Conservation (phyloP, 2,888 invertebrate genomes). For the Hoplodrina blanda region DNA sequence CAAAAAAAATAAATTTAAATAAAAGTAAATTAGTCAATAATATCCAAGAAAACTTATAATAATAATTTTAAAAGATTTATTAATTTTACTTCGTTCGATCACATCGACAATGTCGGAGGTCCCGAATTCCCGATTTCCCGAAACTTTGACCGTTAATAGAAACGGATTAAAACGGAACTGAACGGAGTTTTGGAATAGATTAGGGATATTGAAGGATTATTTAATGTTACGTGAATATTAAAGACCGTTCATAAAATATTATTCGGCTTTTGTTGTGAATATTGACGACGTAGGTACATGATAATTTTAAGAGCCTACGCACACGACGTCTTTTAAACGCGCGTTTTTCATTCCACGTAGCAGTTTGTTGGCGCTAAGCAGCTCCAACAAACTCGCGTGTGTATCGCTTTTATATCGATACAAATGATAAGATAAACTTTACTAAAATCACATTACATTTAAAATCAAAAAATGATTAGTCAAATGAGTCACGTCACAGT, state of each 20-base stretch:
- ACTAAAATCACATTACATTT: no score
- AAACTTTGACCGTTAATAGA: conserved; percentile 51
- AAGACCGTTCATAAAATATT: background rate
- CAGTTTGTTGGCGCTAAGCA: no score
- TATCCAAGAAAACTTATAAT: background rate
- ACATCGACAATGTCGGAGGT: conserved; percentile 18
- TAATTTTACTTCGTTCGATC: conserved; percentile 16
- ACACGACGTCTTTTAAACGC: no score
- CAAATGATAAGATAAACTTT: no score
- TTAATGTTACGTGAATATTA: conserved; percentile 13
- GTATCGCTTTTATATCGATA: no score
- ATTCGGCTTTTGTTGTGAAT: background rate
- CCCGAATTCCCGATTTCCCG: conserved; percentile 6
- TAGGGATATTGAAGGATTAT: conserved; percentile 21
- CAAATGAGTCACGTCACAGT: no score
- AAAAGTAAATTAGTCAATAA: no score
- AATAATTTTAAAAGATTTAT: conserved; percentile 19
- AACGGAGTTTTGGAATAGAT: conserved; percentile 38
- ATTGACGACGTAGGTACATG: background rate
- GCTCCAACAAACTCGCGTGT: no score
- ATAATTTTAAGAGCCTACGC: background rate
- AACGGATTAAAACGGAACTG: conserved; percentile 40
- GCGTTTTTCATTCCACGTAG: no score
- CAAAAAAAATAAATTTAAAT: no score
- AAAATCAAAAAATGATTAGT: no score